Conservation (phyloP, 2,797 vertebrate genomes). For the Myoxocephalus aenaeus region DNA sequence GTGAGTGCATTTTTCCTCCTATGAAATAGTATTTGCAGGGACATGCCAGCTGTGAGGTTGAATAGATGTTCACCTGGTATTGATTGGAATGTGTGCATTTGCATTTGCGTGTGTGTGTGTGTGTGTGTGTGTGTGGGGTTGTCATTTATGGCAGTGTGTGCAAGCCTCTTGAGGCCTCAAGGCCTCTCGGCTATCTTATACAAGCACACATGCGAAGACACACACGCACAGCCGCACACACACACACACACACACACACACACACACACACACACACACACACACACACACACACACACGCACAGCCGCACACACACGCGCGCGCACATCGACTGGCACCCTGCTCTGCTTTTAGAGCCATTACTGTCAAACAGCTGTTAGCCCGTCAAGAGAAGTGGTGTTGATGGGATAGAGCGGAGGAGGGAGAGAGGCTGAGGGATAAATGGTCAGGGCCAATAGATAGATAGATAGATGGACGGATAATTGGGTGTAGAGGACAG, state of each 20-base stretch:
- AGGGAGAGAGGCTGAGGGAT: constrained; percentile 68
- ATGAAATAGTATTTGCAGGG: constrained; percentile 32
- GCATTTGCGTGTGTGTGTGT: constrained; percentile 15
- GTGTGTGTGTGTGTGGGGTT: constrained; percentile 11
- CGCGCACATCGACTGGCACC: constrained; percentile 68
- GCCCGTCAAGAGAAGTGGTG: constrained; percentile 75
- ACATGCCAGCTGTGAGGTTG: constrained; percentile 35
- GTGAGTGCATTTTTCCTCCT: constrained; percentile 37
- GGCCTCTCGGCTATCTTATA: constrained; percentile 45
- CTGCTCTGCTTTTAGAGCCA: constrained; percentile 82
- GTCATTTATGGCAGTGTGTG: constrained; percentile 29
- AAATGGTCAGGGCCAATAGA: constrained; percentile 77
- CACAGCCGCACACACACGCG: neutral
- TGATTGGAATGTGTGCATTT: constrained; percentile 53
- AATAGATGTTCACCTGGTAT: constrained; percentile 57
- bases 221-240: constrained; percentile 7
- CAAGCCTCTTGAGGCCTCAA: constrained; percentile 58
- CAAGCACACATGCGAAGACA: constrained; percentile 12
- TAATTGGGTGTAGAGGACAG: constrained; percentile 72
- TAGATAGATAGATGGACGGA: constrained; percentile 74
- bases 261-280: constrained; percentile 38
- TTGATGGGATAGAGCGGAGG: constrained; percentile 72
- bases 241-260: constrained; percentile 39
- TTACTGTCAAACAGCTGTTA: constrained; percentile 87
- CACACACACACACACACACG: constrained; percentile 27